These are phyloP conservation scores for Steatocranus sp. DNA, from an alignment of 2,797 vertebrate species.

Conservation along the genomic window DNA sequence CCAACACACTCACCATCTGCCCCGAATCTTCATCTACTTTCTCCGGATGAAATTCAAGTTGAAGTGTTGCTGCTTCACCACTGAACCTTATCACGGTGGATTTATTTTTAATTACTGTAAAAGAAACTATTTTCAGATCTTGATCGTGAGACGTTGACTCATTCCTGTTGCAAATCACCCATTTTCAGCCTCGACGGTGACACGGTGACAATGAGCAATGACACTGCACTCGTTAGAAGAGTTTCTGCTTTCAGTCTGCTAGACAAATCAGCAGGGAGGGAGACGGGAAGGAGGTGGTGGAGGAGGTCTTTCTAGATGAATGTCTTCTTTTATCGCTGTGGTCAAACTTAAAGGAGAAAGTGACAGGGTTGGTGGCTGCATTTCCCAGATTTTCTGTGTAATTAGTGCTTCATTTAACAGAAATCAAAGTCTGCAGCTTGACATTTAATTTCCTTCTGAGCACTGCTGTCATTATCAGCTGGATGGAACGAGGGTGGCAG, in stretches of 20 bases:
- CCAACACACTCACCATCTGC: neutral
- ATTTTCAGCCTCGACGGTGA: slow-evolving; percentile 8
- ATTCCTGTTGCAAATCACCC: slow-evolving; percentile 15
- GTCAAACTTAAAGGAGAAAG: slow-evolving; percentile 16
- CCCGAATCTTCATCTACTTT: neutral
- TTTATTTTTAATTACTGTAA: neutral
- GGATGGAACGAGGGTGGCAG: neutral
- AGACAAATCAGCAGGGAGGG: neutral
- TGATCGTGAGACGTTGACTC: slow-evolving; percentile 2
- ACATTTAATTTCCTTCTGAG: slow-evolving; percentile 57
- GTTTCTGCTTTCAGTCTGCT: neutral
- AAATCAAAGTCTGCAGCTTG: slow-evolving; percentile 52
- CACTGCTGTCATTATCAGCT: slow-evolving; percentile 8
- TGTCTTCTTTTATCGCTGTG: slow-evolving; percentile 3
- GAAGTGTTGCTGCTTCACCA: neutral
- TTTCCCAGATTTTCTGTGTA: slow-evolving; percentile 36
- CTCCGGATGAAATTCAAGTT: neutral
- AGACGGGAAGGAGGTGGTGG: neutral
- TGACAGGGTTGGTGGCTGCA: slow-evolving; percentile 17
- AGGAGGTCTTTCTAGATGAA: neutral
- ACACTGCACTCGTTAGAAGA: neutral
- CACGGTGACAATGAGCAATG: neutral
- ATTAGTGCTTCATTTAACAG: slow-evolving; percentile 54
- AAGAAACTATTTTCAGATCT: slow-evolving; percentile 17
- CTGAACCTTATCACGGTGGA: neutral